Base-by-base conservation (phyloP, 1,140 invertebrate genomes). In the Drosophila sturtevanti region DNA sequence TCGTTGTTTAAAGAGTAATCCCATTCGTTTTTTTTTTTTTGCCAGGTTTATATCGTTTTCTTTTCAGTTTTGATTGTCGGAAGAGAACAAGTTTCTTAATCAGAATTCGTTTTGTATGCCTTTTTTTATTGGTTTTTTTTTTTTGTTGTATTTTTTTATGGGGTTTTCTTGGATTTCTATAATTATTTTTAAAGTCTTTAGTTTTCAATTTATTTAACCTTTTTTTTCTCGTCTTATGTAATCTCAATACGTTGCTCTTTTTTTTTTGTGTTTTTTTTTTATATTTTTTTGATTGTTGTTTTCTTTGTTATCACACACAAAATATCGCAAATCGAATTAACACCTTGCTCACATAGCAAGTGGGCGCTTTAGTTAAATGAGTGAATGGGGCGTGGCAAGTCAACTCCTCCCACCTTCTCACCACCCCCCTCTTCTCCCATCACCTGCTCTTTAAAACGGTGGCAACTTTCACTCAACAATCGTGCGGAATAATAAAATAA, bases 381-480 rank as follows among this genome's bases (percentile, higher is more conserved):
- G 41, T 72, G 63, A 44, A 4, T 35, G 71, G 74, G 82, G 81
- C 82, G 82, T 89, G 79, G 84, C 84, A 60, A 22, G 38, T 11
- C 51, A 62, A 48, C 75, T n/a, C 27, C 9, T 31, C 54, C 22
- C 22, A 16, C 22, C 48, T 4, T 5, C 4, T n/a, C n/a, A 14
- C 1, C 16, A 9, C 9, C 41, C 41, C 6, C 16, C 14, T 14
- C 14, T 14, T 12, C 10, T 11, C 6, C 41, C 41, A 44, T 16
- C 41, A 16, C 16, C 41, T 10, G 9, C 10, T 10, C 41, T 21
- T 18, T 48, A 63, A 64, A 81, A 89, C 84, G 68, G 84, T 89
- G 85, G 84, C 84, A 89, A 89, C 84, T 89, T 89, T 89, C 84
- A 89, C 84, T 80, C 72, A 65, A 89, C 75, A 77, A 68, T 72